phyloP scores from a whole-genome alignment of 2,113 vertebrate genomes.

The Pogonocichla stellata region DNA sequence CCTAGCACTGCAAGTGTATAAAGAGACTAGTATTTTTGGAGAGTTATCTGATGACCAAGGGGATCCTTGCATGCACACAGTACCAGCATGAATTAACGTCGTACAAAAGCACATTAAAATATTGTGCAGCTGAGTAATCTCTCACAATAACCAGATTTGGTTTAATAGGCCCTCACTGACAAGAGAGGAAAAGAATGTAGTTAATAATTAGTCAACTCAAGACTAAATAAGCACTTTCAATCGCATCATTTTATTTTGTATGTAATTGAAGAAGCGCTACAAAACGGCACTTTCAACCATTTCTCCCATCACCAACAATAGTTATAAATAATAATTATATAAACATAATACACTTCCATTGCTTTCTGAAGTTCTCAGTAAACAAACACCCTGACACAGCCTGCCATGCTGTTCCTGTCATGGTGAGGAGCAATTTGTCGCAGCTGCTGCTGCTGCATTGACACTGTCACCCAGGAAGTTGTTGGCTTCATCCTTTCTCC shows the following conservation, averaged over 20 bases:
- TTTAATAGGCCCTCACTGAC: conserved; percentile 12
- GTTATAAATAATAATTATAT: conserved; percentile 40
- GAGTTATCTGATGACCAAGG: not conserved
- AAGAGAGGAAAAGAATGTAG: conserved; percentile 32
- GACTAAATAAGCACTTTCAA: conserved; percentile 63
- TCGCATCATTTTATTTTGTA: not conserved
- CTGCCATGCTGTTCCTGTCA: not conserved
- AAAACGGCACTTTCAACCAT: not conserved
- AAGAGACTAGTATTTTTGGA: not conserved
- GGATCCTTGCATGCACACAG: not conserved
- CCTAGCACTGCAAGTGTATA: not conserved
- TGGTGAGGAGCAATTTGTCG: not conserved
- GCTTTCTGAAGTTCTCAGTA: conserved; percentile 24
- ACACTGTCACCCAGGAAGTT: not conserved
- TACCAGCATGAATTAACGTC: not conserved
- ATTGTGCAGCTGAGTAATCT: not conserved
- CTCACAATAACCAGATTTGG: not conserved
- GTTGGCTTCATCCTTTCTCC: not conserved
- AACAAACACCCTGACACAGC: not conserved
- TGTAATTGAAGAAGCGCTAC: conserved; percentile 2
- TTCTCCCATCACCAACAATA: not conserved
- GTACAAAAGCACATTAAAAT: not conserved
- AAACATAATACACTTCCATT: not conserved
- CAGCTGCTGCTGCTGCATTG: fast-evolving
- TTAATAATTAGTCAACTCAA: conserved; percentile 34